Evolutionary conservation across 2,113 vertebrate genomes (phyloP), one percentile per base, ranked within the genome.

Genomic region (Sciurus niger): DNA sequence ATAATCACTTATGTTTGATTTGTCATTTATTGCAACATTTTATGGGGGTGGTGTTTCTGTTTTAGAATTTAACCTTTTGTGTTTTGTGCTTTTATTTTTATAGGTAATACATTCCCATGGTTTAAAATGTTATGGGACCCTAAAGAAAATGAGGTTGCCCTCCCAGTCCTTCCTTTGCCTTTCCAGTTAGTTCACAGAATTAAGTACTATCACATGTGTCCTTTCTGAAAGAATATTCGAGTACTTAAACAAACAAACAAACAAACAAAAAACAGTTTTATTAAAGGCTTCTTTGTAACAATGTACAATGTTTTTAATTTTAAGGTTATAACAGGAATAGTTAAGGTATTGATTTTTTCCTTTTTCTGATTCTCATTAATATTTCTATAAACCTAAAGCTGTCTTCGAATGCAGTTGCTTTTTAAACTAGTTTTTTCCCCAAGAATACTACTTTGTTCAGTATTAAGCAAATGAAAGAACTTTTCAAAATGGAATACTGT

Each of bases 381-480:
- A 60, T 90, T 90, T 96, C 67, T 88, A 13, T 94, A 95, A 96
- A 51, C 34, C 28, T 79, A 80, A 95, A 94, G 78, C 46, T 51
- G 93, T 28, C 53, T 97, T 93, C n/a, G 6, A 89, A 48, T 79
- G 32, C 95, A 76, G 30, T 96, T 68, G 30, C 30, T 51, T 95
- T 95, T 94, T 85, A 73, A 96, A 65, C 65, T 76, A 84, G 18
- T 93, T 0, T 92, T 97, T 96, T 87, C 37, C 48, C n/a, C 51
- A 87, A 65, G 18, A 74, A 13, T 84, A 30, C 43, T 83, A 95
- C 93, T 91, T 92, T 79, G 32, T 91, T 88, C 32, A 95, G 4
- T 80, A 43, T 79, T 94, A 68, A 97, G 63, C 94, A 84, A 88
- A 79, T 68, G 9, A 85, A 84, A 77, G n/a, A 72, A 1, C 9